These are phyloP conservation scores for Onychomys leucogaster DNA, from an alignment of 2,797 vertebrate genomes.

Conservation along the genomic window DNA sequence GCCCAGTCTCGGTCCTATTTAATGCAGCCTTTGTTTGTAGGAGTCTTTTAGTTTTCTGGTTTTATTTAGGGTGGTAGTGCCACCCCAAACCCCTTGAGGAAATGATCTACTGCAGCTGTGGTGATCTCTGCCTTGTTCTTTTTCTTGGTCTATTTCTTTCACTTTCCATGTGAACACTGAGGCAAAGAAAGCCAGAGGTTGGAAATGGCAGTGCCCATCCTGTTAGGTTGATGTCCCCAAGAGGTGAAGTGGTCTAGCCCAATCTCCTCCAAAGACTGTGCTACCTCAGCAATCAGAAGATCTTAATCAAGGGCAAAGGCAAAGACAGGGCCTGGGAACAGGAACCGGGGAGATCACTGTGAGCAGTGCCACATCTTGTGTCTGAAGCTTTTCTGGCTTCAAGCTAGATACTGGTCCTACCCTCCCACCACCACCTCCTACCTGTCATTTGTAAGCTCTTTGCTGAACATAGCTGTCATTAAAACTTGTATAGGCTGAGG, in stretches of 20 bases:
- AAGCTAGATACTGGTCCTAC: not conserved
- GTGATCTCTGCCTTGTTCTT: not conserved
- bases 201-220: not conserved
- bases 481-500: constrained; percentile 10
- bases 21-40: not conserved
- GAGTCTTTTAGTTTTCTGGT: not conserved
- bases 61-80: not conserved
- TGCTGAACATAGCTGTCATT: constrained; percentile 46
- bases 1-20: not conserved
- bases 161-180: not conserved
- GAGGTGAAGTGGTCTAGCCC: not conserved
- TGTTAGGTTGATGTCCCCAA: not conserved
- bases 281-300: not conserved
- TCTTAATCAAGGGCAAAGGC: not conserved
- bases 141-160: not conserved
- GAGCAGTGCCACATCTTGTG: not conserved
- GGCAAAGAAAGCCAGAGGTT: not conserved
- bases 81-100: not conserved
- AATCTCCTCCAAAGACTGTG: not conserved
- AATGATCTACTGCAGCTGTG: not conserved
- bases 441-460: not conserved
- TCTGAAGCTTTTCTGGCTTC: not conserved
- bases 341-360: not conserved
- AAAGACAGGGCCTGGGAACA: not conserved
- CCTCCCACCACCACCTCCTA: not conserved